Percentiles rank a stretch among this genome's conserved stretches.
These are phyloP conservation scores for Tetrapedia diversipes DNA, from an alignment of 2,888 invertebrate species.

Conservation along the genomic window DNA sequence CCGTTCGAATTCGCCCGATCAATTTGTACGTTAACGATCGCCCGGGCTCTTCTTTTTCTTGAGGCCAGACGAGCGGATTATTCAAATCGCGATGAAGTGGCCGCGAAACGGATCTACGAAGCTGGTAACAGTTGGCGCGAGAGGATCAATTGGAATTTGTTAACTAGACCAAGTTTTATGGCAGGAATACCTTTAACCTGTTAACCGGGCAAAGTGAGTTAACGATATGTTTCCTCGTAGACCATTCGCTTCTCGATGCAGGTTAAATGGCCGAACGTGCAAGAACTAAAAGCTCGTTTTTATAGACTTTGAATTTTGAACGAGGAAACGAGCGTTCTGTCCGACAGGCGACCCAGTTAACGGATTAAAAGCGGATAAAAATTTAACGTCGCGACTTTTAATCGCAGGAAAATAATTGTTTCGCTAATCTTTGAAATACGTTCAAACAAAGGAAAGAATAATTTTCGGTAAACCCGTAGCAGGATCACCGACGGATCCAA, in stretches of 20 bases:
- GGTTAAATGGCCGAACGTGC: too few species aligned
- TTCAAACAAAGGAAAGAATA: not conserved
- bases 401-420: not conserved
- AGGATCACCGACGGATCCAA: not conserved
- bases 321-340: too few species aligned
- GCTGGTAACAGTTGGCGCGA: not conserved
- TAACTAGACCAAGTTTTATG: too few species aligned
- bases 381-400: not conserved
- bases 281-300: too few species aligned
- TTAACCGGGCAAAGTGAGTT: too few species aligned
- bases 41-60: not conserved
- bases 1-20: constrained; percentile 27
- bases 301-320: too few species aligned
- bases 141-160: not conserved
- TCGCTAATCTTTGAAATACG: not conserved
- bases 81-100: not conserved
- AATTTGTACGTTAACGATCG: constrained; percentile 17
- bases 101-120: not conserved
- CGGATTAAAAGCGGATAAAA: too few species aligned
- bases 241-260: too few species aligned
- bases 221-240: too few species aligned
- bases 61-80: constrained; percentile 4
- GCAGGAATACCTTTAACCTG: too few species aligned
- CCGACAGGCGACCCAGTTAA: too few species aligned
- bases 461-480: not conserved